phyloP scores from a whole-genome alignment of 2,113 vertebrate species.

The Terrapene triunguis region DNA sequence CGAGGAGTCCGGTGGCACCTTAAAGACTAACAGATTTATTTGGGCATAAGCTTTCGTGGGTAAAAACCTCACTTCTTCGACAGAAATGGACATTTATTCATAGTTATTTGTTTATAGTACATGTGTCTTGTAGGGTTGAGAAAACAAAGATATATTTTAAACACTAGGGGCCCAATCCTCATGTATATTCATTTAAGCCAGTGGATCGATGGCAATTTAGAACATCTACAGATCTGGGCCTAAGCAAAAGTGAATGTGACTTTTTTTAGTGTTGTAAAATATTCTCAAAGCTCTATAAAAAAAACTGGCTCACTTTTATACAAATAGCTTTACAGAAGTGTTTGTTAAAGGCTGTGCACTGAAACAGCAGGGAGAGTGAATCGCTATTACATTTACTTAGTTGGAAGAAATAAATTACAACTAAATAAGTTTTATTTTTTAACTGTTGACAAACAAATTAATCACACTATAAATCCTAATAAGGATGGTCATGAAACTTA shows the following conservation, averaged over 20 bases:
- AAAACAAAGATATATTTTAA: not conserved
- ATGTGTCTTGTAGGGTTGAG: not conserved
- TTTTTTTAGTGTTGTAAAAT: not conserved
- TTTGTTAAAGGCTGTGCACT: not conserved
- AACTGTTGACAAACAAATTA: conserved; percentile 2
- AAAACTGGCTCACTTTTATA: not conserved
- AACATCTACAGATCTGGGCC: not conserved
- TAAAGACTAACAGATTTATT: too few relatives aligned
- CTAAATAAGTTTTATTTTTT: not conserved
- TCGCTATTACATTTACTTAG: not conserved
- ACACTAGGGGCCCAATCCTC: not conserved
- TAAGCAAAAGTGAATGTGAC: not conserved
- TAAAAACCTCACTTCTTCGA: too few relatives aligned
- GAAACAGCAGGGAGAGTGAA: not conserved
- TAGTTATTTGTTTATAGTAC: not conserved
- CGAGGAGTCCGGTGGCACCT: too few relatives aligned
- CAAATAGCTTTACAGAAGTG: not conserved
- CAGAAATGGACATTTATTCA: not conserved
- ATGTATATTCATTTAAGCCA: not conserved
- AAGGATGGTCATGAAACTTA: not conserved
- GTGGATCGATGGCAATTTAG: not conserved
- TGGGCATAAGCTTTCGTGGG: too few relatives aligned
- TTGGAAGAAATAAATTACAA: not conserved
- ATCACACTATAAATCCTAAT: not conserved
- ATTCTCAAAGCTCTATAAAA: not conserved